Evolutionary conservation across 1,140 invertebrate genomes (phyloP).

Genomic region (Nephila pilipes): DNA sequence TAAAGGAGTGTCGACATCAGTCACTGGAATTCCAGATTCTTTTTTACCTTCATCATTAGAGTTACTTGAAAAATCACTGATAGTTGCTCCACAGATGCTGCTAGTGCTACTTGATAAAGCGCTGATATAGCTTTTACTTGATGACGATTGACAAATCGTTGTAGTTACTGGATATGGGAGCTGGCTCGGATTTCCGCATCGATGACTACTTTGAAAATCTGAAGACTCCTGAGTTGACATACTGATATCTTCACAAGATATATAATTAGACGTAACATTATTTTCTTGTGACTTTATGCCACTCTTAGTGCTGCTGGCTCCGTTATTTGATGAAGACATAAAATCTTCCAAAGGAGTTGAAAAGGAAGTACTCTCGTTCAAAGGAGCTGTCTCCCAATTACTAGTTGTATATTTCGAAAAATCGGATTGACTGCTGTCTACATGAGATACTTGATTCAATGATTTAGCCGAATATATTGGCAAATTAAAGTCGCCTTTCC

Average conservation of each 20-base stretch:
- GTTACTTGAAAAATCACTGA: constrained; percentile 58
- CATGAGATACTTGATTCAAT: constrained; percentile 45
- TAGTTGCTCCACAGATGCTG: constrained; percentile 47
- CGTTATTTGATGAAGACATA: constrained; percentile 61
- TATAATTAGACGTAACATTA: constrained; percentile 29
- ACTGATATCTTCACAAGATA: constrained; percentile 61
- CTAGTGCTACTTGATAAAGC: constrained; percentile 37
- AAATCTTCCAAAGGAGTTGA: constrained; percentile 65
- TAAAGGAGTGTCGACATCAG: background rate
- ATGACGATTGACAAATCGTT: background rate
- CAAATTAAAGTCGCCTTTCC: background rate
- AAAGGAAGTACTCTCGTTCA: constrained; percentile 69
- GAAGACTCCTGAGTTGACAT: constrained; percentile 26
- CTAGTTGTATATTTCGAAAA: background rate
- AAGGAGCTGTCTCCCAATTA: constrained; percentile 65
- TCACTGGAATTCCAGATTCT: background rate
- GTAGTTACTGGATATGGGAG: background rate
- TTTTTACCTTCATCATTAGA: background rate
- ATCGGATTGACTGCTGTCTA: constrained; percentile 54
- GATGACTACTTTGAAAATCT: background rate
- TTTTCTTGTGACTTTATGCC: constrained; percentile 3
- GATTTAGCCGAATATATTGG: constrained; percentile 19
- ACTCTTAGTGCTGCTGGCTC: constrained; percentile 37
- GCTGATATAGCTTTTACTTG: constrained; percentile 13
- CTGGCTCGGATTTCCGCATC: background rate